phyloP scores from a whole-genome alignment of 2,113 vertebrate species.

The Pampusana beccarii region DNA sequence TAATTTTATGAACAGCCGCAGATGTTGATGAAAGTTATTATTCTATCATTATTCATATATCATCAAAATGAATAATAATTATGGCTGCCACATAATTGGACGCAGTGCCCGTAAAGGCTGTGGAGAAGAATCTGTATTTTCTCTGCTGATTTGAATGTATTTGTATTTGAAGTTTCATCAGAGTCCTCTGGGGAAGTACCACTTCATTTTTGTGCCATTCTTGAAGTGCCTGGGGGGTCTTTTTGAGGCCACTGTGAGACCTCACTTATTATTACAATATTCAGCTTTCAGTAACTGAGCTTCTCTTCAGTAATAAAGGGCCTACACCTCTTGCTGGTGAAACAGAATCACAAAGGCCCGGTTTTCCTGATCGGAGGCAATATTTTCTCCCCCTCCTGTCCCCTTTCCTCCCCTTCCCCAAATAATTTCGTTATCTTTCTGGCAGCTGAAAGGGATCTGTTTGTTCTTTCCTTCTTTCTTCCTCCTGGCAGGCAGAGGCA shows the following conservation, averaged over 20 bases:
- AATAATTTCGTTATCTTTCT: background rate
- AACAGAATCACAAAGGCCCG: background rate
- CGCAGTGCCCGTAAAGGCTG: background rate
- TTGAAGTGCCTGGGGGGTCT: background rate
- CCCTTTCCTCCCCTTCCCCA: background rate
- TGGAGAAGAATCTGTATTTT: background rate
- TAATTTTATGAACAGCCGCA: background rate
- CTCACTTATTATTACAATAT: background rate
- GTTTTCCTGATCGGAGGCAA: background rate
- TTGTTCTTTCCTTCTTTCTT: background rate
- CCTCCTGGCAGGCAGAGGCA: background rate
- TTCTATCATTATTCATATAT: background rate
- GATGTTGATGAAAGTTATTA: background rate
- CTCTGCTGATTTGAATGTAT: conserved; percentile 3
- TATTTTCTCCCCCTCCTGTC: background rate
- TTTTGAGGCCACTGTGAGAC: background rate
- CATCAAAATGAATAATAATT: background rate
- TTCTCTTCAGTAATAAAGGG: background rate
- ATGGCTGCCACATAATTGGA: background rate
- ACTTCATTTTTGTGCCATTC: background rate
- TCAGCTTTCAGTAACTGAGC: background rate
- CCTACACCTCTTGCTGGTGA: background rate
- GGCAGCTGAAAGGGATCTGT: background rate
- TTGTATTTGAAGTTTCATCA: background rate
- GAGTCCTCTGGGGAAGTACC: background rate